phyloP scores from a whole-genome alignment of 2,888 invertebrate genomes.

The Mechanitis messenoides region DNA sequence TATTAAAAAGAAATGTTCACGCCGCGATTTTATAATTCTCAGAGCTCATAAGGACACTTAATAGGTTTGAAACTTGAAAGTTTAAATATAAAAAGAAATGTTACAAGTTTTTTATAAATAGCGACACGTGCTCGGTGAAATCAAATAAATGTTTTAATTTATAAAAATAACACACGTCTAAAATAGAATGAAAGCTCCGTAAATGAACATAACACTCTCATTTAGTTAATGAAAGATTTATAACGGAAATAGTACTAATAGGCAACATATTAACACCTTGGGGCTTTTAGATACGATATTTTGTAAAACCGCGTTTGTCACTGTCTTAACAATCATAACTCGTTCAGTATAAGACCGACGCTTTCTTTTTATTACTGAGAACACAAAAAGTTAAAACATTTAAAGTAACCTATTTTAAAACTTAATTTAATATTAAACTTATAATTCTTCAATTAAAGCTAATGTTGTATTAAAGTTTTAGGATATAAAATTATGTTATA shows the following conservation, averaged over 20 bases:
- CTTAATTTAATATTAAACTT: too few species aligned
- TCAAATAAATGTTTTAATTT: neutral
- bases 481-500: too few species aligned
- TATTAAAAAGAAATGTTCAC: neutral
- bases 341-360: neutral
- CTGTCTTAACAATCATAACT: neutral
- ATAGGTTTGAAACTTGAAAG: too few species aligned
- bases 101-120: neutral
- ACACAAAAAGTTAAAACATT: too few species aligned
- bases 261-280: conserved; percentile 12
- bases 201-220: conserved; percentile 9
- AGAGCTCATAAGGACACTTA: too few species aligned
- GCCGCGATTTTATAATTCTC: too few species aligned
- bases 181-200: neutral
- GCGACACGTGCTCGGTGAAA: neutral
- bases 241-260: conserved; percentile 15
- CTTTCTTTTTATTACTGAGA: neutral
- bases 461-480: too few species aligned
- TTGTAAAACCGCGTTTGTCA: conserved; percentile 6
- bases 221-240: conserved; percentile 20
- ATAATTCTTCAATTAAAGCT: too few species aligned
- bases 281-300: conserved; percentile 3
- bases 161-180: conserved; percentile 1
- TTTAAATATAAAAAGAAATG: neutral
- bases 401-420: too few species aligned